Conservation (phyloP, 2,888 invertebrate species). For the Xylophagus ater region DNA sequence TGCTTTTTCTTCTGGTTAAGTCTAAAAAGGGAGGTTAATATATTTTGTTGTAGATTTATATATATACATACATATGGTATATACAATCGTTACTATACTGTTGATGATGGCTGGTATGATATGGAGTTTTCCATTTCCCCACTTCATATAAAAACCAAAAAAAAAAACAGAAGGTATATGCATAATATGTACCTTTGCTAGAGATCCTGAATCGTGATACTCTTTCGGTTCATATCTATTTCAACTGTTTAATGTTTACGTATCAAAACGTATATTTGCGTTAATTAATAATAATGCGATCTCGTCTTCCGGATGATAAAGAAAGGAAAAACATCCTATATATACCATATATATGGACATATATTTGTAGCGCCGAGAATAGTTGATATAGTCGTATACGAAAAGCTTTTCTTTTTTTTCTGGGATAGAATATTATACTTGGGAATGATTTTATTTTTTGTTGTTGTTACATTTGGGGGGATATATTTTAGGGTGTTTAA, state of each 20-base stretch:
- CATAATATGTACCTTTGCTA: not conserved
- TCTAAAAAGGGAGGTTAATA: too few species aligned
- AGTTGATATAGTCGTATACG: too few species aligned
- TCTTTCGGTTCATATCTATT: not conserved
- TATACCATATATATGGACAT: too few species aligned
- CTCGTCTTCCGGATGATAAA: conserved; percentile 4
- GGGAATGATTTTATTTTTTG: not conserved
- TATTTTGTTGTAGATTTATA: too few species aligned
- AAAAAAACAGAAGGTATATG: too few species aligned
- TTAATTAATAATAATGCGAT: conserved; percentile 17
- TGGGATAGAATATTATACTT: conserved; percentile 1
- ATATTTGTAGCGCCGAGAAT: too few species aligned
- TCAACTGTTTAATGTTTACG: not conserved
- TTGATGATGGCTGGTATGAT: not conserved
- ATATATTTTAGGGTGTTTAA: not conserved
- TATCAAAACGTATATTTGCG: conserved; percentile 11
- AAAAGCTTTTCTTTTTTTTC: not conserved
- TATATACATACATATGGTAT: too few species aligned
- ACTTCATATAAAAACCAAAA: too few species aligned
- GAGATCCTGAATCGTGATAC: not conserved
- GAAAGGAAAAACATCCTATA: not conserved
- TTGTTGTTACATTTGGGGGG: not conserved
- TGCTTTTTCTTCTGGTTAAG: too few species aligned
- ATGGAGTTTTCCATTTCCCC: not conserved
- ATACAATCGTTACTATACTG: not conserved